These are phyloP conservation scores for Ophion slaviceki DNA, from an alignment of 2,888 invertebrate genomes.

Conservation along the genomic window DNA sequence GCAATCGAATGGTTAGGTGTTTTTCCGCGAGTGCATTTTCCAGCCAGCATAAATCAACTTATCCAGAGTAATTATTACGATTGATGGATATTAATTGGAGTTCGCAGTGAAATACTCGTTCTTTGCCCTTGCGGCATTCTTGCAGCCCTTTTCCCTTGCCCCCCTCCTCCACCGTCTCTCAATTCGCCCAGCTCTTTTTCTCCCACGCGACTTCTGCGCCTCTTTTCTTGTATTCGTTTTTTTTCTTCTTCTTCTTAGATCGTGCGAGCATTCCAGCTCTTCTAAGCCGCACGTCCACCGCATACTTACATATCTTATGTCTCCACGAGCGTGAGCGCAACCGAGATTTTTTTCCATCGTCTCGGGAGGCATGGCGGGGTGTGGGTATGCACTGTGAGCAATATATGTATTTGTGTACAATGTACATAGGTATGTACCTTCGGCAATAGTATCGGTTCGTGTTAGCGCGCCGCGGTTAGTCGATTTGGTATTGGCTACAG, in stretches of 20 bases:
- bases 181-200: constrained; percentile 60
- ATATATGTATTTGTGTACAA: constrained; percentile 17
- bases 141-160: constrained; percentile 29
- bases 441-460: constrained; percentile 41
- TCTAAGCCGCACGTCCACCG: constrained; percentile 72
- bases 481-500: constrained; percentile 51
- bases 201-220: constrained; percentile 60
- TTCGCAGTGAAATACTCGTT: constrained; percentile 11
- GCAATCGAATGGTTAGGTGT: not conserved
- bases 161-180: constrained; percentile 39
- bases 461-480: constrained; percentile 44
- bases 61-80: not conserved
- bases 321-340: constrained; percentile 66
- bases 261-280: constrained; percentile 75
- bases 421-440: constrained; percentile 20
- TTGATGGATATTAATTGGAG: not conserved
- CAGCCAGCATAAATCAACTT: not conserved
- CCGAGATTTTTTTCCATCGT: constrained; percentile 47
- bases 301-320: constrained; percentile 74
- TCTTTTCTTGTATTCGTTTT: constrained; percentile 26
- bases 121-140: not conserved
- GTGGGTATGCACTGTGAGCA: constrained; percentile 6
- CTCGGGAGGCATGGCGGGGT: constrained; percentile 24
- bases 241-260: constrained; percentile 44
- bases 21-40: not conserved